phyloP scores from a whole-genome alignment of 1,140 invertebrate species.

The Branchinecta lindahli region DNA sequence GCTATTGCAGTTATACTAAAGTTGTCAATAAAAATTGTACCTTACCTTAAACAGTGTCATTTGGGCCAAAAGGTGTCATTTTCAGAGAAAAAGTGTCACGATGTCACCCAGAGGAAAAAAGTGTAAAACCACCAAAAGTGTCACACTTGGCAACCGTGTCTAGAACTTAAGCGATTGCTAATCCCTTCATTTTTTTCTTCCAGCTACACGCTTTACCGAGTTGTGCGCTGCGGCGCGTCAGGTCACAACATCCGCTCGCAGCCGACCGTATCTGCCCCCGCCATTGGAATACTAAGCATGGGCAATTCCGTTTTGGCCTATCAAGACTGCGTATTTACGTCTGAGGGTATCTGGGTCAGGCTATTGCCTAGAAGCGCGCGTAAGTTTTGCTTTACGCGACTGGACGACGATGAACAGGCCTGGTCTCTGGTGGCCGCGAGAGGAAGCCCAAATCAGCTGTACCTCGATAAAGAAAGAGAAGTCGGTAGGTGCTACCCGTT shows the following conservation, averaged over 20 bases:
- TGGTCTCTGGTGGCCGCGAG: constrained; percentile 50
- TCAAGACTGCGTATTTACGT: constrained; percentile 43
- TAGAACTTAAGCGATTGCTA: too few species aligned
- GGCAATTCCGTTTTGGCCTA: constrained; percentile 51
- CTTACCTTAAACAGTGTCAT: too few species aligned
- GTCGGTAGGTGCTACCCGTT: constrained; percentile 28
- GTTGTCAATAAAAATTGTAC: too few species aligned
- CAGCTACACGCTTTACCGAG: constrained; percentile 35
- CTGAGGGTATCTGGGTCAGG: constrained; percentile 50
- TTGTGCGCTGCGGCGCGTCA: constrained; percentile 62
- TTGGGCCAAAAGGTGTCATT: too few species aligned
- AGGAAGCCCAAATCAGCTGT: constrained; percentile 30
- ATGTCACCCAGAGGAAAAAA: too few species aligned
- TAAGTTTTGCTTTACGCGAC: constrained; percentile 47
- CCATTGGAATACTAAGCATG: constrained; percentile 55
- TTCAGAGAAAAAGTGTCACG: too few species aligned
- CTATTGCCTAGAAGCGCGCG: constrained; percentile 43
- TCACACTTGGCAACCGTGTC: too few species aligned
- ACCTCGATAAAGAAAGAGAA: constrained; percentile 45
- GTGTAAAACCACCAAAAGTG: too few species aligned
- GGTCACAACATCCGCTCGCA: constrained; percentile 59
- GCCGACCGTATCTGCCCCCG: constrained; percentile 53
- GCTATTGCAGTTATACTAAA: too few species aligned
- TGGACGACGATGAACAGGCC: constrained; percentile 41
- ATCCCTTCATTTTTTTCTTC: too few species aligned